Conservation (phyloP, 1,140 invertebrate genomes). For the Neomicropteryx cornuta region DNA sequence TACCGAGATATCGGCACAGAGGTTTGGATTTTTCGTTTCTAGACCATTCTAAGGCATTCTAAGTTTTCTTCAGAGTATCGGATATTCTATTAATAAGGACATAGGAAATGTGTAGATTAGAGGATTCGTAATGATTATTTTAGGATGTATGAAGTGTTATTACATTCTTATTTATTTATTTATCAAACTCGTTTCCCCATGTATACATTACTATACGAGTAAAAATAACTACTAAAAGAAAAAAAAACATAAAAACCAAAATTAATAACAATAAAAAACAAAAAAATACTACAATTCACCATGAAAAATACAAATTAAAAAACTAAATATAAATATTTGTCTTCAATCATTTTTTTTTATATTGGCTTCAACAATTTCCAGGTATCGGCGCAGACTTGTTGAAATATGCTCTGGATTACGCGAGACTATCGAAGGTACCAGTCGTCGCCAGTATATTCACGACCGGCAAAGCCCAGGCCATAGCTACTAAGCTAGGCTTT, state of each 20-base stretch:
- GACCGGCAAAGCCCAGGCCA: constrained; percentile 31
- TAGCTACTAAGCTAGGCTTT: constrained; percentile 38
- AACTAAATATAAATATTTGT: too few species aligned
- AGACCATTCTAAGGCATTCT: too few species aligned
- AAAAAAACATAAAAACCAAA: too few species aligned
- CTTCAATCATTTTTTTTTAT: too few species aligned
- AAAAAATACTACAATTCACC: too few species aligned
- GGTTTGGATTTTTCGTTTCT: constrained; percentile 19
- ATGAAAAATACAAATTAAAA: too few species aligned
- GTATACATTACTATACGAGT: constrained; percentile 2
- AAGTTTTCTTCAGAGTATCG: not conserved
- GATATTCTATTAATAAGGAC: not conserved
- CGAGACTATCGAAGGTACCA: constrained; percentile 32
- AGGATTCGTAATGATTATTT: not conserved
- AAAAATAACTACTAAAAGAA: too few species aligned
- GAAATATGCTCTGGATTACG: constrained; percentile 30
- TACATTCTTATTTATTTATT: constrained; percentile 4
- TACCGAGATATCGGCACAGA: constrained; percentile 28
- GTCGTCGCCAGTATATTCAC: constrained; percentile 44
- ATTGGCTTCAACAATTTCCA: too few species aligned
- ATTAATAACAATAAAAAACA: too few species aligned
- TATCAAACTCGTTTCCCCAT: too few species aligned
- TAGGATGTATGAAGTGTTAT: not conserved
- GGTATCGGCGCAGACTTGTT: constrained; percentile 37
- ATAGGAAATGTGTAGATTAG: constrained; percentile 1